Conservation (phyloP, 2,113 vertebrate genomes). For the Eira barbara region DNA sequence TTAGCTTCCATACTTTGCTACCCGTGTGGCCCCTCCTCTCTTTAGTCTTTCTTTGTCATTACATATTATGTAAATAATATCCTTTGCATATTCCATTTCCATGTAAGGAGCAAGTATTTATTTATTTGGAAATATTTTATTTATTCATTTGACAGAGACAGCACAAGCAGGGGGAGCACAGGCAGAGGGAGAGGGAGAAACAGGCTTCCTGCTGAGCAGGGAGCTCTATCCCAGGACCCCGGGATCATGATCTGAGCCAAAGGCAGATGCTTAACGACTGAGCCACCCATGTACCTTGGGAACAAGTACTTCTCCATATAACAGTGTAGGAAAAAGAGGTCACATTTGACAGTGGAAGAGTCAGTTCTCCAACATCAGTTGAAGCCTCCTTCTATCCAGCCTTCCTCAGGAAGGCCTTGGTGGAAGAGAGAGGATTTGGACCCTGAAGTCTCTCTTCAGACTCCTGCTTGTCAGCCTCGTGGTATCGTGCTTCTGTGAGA, state of each 20-base stretch:
- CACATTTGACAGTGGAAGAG: neutral
- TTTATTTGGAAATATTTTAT: no score
- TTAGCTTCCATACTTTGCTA: neutral
- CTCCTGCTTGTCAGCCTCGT: neutral
- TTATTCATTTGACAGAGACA: no score
- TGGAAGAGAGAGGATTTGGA: neutral
- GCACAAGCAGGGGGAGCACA: no score
- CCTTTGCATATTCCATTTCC: neutral
- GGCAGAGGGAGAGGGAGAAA: no score
- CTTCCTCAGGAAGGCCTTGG: neutral
- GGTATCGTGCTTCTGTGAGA: neutral
- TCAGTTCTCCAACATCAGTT: neutral
- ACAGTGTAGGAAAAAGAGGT: neutral
- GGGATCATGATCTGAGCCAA: no score
- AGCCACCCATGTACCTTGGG: no score
- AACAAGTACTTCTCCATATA: neutral
- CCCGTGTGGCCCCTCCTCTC: neutral
- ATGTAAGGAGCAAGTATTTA: neutral
- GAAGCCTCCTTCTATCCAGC: no score
- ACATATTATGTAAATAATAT: neutral
- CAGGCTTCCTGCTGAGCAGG: no score
- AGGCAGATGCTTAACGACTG: no score
- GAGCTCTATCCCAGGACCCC: no score
- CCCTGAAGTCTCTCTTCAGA: neutral
- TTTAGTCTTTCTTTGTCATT: neutral